Base-by-base conservation (phyloP, 2,888 invertebrate genomes). In the Serripes groenlandicus region DNA sequence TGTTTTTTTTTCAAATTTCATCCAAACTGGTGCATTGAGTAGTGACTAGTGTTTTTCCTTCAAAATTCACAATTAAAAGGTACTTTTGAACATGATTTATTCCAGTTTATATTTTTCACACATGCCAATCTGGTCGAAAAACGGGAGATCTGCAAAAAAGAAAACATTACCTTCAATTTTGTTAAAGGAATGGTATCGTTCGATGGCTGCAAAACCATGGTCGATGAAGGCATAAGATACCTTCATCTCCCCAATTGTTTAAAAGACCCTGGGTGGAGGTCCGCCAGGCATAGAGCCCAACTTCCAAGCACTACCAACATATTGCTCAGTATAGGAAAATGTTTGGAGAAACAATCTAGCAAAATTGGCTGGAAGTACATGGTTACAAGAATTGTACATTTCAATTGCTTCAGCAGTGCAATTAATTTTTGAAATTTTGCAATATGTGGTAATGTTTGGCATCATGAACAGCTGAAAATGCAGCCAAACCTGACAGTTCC, bases 261-360 rank as follows among this genome's bases (percentile, higher is more conserved):
- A 96, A n/a, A 97, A 98, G 99, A 99, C 99, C 98, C 97, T 98
- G 99, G 98, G 99, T 98, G 94, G 92, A 96, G 98, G 99, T 99
- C 98, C 98, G 86, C 85, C 81, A 78, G 68, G 69, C 32, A 58
- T n/a, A 28, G n/a, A 28, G 64, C 71, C 68, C 70, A 62, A 72
- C 83, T 86, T 83, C 83, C 86, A 85, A 68, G 42, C 60, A 73
- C 60, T 60, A 64, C 52, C 26, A 49, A 42, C 70, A 64, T 56
- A 56, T 72, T 66, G 66, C 68, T 42, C 42, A 49, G 15, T 2
- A 21, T 21, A 15, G 21, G 49, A 5, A 1, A 49, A 49, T 49
- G 7, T 49, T n/a, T n/a, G n/a, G n/a, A n/a, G n/a, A n/a, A n/a
- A n/a, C n/a, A n/a, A n/a, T 34, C n/a, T n/a, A n/a, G n/a, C n/a